phyloP scores from a whole-genome alignment of 2,113 vertebrate species.

The Ornithorhynchus anatinus region DNA sequence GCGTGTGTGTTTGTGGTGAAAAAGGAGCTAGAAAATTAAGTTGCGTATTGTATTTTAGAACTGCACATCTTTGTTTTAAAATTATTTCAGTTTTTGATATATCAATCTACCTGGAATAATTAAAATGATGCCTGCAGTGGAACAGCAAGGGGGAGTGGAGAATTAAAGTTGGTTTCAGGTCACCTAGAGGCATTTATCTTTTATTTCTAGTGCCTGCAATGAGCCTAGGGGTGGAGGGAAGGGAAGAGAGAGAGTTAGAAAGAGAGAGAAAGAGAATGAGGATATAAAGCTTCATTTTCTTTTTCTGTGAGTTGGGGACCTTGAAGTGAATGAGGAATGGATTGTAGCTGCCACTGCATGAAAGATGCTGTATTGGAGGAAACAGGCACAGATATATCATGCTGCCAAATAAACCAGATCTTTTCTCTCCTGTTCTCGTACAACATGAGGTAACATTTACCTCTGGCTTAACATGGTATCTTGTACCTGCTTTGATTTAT shows the following conservation, averaged over 20 bases:
- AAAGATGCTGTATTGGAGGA: slow-evolving; percentile 59
- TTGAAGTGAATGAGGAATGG: slow-evolving; percentile 63
- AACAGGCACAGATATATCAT: slow-evolving; percentile 57
- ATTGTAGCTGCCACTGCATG: slow-evolving; percentile 59
- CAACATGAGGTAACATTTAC: slow-evolving; percentile 71
- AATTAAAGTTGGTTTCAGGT: slow-evolving; percentile 61
- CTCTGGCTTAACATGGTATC: slow-evolving; percentile 63
- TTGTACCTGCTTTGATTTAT: slow-evolving; percentile 68
- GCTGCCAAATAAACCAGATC: slow-evolving; percentile 60
- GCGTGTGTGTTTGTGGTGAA: no score
- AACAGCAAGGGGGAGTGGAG: slow-evolving; percentile 49
- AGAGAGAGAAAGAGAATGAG: no score
- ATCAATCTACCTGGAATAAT: slow-evolving; percentile 57
- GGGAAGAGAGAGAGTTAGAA: no score
- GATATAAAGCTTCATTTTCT: slow-evolving; percentile 53
- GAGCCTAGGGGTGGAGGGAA: slow-evolving; percentile 62
- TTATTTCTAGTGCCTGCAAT: slow-evolving; percentile 53
- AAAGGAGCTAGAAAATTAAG: slow-evolving; percentile 17
- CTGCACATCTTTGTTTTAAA: slow-evolving; percentile 55
- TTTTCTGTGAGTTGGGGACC: slow-evolving; percentile 58
- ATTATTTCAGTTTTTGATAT: slow-evolving; percentile 34
- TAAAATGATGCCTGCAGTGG: slow-evolving; percentile 56
- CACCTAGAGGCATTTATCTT: slow-evolving; percentile 64
- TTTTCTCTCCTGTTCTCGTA: slow-evolving; percentile 55
- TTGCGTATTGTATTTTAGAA: slow-evolving; percentile 37